Percentiles rank a stretch among this genome's conserved stretches.
These are phyloP conservation scores for Tethea ocularis DNA, from an alignment of 2,888 invertebrate genomes.

Conservation along the genomic window DNA sequence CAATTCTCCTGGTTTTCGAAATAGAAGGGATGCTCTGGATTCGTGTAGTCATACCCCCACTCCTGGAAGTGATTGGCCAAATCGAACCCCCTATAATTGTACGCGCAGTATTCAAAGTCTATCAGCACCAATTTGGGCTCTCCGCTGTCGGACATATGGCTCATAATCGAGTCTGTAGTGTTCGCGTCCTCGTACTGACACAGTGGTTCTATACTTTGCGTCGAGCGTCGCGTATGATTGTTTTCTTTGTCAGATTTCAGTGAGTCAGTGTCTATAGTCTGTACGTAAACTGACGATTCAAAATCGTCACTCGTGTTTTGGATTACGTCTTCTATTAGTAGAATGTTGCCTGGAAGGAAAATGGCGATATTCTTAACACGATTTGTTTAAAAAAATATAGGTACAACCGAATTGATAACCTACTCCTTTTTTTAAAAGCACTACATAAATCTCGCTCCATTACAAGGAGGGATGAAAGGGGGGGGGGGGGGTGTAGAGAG, in stretches of 20 bases:
- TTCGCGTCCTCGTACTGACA: conserved; percentile 54
- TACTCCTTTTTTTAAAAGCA: no score
- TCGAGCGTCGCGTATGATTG: conserved; percentile 21
- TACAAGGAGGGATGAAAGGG: no score
- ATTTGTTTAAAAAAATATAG: no score
- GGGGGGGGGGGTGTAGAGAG: no score
- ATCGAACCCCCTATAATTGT: conserved; percentile 95
- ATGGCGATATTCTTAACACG: no score
- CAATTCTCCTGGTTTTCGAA: conserved; percentile 86
- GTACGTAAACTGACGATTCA: conserved; percentile 38
- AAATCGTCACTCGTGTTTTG: conserved; percentile 45
- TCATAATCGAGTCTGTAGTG: conserved; percentile 63
- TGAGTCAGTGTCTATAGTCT: conserved; percentile 34
- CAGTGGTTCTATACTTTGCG: conserved; percentile 23
- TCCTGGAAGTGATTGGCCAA: conserved; percentile 97
- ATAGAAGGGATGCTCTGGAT: conserved; percentile 90
- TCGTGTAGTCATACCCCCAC: conserved; percentile 95
- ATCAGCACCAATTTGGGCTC: conserved; percentile 89
- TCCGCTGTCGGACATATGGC: conserved; percentile 66
- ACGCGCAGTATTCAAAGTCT: conserved; percentile 98
- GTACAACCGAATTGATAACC: no score
- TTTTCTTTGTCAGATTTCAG: conserved; percentile 33
- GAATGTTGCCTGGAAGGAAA: conserved; percentile 76
- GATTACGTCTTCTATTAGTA: conserved; percentile 70
- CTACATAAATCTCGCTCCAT: no score